Percentiles rank a stretch among this genome's conserved stretches.
Conservation (phyloP, 2,888 invertebrate genomes). For the Yponomeuta cagnagella region DNA sequence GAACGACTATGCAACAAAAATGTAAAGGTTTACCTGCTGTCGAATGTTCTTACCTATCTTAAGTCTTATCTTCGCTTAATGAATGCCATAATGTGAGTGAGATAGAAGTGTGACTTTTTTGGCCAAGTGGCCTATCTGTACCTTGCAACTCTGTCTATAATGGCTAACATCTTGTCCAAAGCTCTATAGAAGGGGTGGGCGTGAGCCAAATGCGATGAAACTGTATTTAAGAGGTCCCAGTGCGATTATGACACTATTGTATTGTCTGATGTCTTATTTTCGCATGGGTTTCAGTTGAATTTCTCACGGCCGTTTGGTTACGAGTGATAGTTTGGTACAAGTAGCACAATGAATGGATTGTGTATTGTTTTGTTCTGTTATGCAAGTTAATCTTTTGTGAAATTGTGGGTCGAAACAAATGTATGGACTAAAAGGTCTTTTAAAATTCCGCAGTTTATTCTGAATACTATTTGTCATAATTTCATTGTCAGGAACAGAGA, state of each 20-base stretch:
- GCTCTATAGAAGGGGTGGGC: not conserved
- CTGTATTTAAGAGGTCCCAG: slow-evolving; percentile 24
- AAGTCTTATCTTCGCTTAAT: no score
- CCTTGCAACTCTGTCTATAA: slow-evolving; percentile 21
- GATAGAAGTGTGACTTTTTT: not conserved
- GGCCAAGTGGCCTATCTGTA: not conserved
- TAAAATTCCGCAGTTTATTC: no score
- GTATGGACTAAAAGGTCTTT: no score
- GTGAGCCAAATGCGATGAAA: not conserved
- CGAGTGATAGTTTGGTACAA: slow-evolving; percentile 16
- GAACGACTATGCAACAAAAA: no score
- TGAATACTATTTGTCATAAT: no score
- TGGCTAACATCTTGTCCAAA: slow-evolving; percentile 61
- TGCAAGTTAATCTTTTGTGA: no score
- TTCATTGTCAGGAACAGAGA: no score
- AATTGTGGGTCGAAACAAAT: no score
- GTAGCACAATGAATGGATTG: no score
- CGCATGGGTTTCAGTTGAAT: slow-evolving; percentile 22
- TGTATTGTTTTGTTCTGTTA: no score
- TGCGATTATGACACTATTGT: slow-evolving; percentile 25
- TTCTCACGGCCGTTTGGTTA: slow-evolving; percentile 54
- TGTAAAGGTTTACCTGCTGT: no score
- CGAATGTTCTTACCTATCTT: no score
- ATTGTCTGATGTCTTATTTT: slow-evolving; percentile 37
- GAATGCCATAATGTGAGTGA: slow-evolving; percentile 14